phyloP scores from a whole-genome alignment of 53 echinoderm and acorn worm genomes.

The Mesocentrotus franciscanus region DNA sequence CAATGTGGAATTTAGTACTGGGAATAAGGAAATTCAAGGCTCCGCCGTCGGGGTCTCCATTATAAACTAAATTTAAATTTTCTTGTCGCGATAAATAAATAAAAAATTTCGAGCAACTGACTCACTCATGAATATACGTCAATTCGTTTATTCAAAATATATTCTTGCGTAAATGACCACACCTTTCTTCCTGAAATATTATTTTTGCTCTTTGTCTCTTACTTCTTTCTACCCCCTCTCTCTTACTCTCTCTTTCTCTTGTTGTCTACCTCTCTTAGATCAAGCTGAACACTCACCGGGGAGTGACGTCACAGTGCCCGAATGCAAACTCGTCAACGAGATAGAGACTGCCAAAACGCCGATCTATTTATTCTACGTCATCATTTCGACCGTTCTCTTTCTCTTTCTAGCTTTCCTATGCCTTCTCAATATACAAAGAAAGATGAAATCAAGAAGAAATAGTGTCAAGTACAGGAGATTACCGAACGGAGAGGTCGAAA shows the following conservation, averaged over 20 bases:
- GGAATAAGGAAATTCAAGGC: no score
- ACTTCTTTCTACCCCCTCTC: neutral
- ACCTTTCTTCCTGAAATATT: no score
- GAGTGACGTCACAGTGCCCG: neutral
- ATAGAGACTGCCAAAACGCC: neutral
- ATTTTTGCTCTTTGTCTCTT: no score
- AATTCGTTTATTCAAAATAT: no score
- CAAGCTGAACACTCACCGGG: neutral
- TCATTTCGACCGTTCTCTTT: neutral
- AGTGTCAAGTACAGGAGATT: conserved; percentile 2
- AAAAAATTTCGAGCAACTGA: no score
- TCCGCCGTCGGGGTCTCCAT: no score
- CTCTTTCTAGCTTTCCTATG: neutral
- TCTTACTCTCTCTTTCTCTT: neutral
- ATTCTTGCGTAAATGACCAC: no score
- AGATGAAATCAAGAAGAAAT: neutral
- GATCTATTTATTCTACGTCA: neutral
- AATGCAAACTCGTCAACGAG: neutral
- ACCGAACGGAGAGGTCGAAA: neutral
- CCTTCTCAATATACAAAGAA: conserved; percentile 28
- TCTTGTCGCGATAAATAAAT: no score
- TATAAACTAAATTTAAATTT: no score
- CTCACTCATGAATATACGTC: no score
- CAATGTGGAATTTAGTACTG: no score
- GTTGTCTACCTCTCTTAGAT: neutral